Conservation (phyloP, 2,113 vertebrate genomes). For the Patagioenas fasciata region DNA sequence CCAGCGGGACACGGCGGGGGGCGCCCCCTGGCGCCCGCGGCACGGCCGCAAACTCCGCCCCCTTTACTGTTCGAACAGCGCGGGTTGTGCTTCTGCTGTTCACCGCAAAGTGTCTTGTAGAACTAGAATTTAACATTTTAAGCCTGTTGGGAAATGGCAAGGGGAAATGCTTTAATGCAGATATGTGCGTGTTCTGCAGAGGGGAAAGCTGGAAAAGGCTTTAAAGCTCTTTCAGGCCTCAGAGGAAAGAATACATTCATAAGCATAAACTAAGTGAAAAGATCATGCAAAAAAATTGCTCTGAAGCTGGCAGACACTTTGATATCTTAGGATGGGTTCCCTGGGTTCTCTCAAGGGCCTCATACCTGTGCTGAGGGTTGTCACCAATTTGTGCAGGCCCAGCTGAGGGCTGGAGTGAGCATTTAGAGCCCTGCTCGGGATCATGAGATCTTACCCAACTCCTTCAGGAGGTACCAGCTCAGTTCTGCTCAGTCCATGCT, state of each 20-base stretch:
- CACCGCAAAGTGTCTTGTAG: background rate
- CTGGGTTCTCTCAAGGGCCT: background rate
- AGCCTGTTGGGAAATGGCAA: background rate
- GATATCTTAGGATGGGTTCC: background rate
- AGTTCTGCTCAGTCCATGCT: background rate
- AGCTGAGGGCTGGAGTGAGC: background rate
- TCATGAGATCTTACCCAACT: background rate
- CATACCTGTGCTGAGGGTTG: background rate
- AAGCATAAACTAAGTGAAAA: background rate
- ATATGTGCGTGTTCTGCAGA: background rate
- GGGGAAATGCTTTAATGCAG: background rate
- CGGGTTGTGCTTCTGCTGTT: background rate
- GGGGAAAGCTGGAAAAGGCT: background rate
- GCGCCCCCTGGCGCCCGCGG: background rate
- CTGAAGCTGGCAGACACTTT: background rate
- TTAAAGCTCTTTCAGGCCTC: background rate
- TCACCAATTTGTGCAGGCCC: background rate
- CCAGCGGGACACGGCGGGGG: background rate
- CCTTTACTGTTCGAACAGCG: fast-evolving
- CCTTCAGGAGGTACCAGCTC: background rate
- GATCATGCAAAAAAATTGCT: background rate
- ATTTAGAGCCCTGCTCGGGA: background rate
- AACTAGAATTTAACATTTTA: background rate
- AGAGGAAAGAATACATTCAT: background rate
- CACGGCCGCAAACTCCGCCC: no score